phyloP scores from a whole-genome alignment of 2,888 invertebrate genomes.

The Priapulus caudatus region DNA sequence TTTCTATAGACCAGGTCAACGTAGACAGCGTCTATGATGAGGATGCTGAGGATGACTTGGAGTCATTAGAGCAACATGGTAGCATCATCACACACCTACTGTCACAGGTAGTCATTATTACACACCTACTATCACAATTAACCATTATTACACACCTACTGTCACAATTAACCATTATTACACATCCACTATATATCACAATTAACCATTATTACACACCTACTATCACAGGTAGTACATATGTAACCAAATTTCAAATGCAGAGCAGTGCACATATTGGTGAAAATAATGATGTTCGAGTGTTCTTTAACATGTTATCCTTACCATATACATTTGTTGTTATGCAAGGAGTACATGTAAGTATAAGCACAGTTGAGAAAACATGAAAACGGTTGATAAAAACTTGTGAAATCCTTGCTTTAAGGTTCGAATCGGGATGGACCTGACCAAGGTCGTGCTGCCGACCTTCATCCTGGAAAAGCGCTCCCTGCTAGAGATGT shows the following conservation, averaged over 20 bases:
- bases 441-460: conserved; percentile 93
- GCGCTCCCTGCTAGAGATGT: conserved; percentile 96
- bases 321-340: neutral
- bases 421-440: conserved; percentile 99
- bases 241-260: too few relatives aligned
- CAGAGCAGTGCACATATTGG: too few relatives aligned
- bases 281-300: too few relatives aligned
- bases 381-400: too few relatives aligned
- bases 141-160: conserved; percentile 88
- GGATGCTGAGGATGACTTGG: conserved; percentile 56
- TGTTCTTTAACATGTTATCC: too few relatives aligned
- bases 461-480: conserved; percentile 97
- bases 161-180: too few relatives aligned
- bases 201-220: conserved; percentile 83
- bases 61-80: conserved; percentile 91
- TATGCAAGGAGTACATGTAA: too few relatives aligned
- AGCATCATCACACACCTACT: conserved; percentile 91
- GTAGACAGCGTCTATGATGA: conserved; percentile 12
- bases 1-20: too few relatives aligned
- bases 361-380: too few relatives aligned
- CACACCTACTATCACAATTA: conserved; percentile 4
- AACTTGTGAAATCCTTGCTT: too few relatives aligned
- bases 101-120: too few relatives aligned
- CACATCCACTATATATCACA: conserved; percentile 4
- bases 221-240: conserved; percentile 89